Base-by-base conservation (phyloP, 2,888 invertebrate genomes). In the Drosophila subsilvestris region DNA sequence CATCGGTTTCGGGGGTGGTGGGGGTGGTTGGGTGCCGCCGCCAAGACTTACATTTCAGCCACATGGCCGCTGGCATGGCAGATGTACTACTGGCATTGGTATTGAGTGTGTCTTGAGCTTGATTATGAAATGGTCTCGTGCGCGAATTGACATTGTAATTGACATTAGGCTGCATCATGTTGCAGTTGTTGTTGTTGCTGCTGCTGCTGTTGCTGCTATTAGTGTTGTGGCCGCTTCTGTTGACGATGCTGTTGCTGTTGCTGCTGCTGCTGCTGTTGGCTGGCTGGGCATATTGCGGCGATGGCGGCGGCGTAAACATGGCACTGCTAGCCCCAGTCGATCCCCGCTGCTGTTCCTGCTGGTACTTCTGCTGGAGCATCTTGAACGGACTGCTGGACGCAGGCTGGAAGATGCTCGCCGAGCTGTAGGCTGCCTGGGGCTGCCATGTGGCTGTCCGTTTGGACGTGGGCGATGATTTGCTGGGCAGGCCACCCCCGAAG, bases 41-140 rank as follows among this genome's bases (percentile, higher is more conserved):
- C 83, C 87, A 89, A 87, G 79, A 90, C 90, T 90, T 90, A 90
- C 90, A 89, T 90, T 91, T 90, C 79, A 89, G 89, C 89, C 90
- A 90, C 82, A 89, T 79, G 82, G 77, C 80, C 78, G 81, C 77
- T 78, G 90, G 89, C 75, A 84, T 78, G 90, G 86, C 79, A 76
- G 85, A 86, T 79, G 84, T 89, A 65, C 73, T 63, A 73, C 62
- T 73, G 65, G 77, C 73, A 69, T 76, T 77, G 75, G 74, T 74
- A 83, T 89, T 90, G 81, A 79, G 71, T 70, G 88, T 84, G 78
- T 84, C 83, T 84, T 88, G 88, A 88, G 80, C 83, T 84, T 84
- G 83, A 83, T 78, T 83, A 84, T 84, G 83, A 84, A 86, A 84
- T 84, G 83, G 86, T 88, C 88, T 84, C 86, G 83, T 66, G 80